Percentiles rank a stretch among this genome's conserved stretches.
Conservation (phyloP, 2,888 invertebrate species). For the Drosophila stalkeri region DNA sequence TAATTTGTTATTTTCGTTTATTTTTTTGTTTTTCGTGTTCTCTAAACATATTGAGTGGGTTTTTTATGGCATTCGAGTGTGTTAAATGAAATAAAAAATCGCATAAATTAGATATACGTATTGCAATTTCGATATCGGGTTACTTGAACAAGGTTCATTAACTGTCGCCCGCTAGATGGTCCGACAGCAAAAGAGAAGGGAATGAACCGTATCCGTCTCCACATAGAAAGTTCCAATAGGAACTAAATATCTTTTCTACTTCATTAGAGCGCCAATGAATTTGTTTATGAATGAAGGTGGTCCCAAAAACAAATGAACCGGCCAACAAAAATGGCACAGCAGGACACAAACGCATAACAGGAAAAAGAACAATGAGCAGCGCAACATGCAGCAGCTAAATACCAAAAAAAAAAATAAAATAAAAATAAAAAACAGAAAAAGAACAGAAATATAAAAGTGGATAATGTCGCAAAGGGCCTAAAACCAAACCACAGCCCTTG, state of each 20-base stretch:
- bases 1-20: conserved; percentile 30
- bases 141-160: conserved; percentile 79
- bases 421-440: too few relatives aligned
- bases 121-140: conserved; percentile 75
- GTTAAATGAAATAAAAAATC: conserved; percentile 73
- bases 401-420: conserved; percentile 8
- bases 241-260: conserved; percentile 46
- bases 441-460: conserved; percentile 35
- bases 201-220: conserved; percentile 5
- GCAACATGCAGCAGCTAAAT: conserved; percentile 14
- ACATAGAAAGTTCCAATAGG: conserved; percentile 54
- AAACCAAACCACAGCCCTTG: conserved; percentile 34
- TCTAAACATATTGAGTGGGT: conserved; percentile 70
- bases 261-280: conserved; percentile 50
- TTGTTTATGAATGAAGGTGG: conserved; percentile 69
- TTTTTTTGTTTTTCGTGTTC: conserved; percentile 36
- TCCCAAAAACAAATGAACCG: conserved; percentile 29
- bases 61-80: conserved; percentile 69
- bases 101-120: conserved; percentile 78
- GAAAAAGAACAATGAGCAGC: conserved; percentile 42
- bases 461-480: conserved; percentile 49
- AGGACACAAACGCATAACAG: conserved; percentile 71
- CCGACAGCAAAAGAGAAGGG: conserved; percentile 63
- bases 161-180: conserved; percentile 42
- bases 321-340: conserved; percentile 49